These are phyloP conservation scores for Ostrea edulis DNA, from an alignment of 1,140 invertebrate species.

Conservation along the genomic window DNA sequence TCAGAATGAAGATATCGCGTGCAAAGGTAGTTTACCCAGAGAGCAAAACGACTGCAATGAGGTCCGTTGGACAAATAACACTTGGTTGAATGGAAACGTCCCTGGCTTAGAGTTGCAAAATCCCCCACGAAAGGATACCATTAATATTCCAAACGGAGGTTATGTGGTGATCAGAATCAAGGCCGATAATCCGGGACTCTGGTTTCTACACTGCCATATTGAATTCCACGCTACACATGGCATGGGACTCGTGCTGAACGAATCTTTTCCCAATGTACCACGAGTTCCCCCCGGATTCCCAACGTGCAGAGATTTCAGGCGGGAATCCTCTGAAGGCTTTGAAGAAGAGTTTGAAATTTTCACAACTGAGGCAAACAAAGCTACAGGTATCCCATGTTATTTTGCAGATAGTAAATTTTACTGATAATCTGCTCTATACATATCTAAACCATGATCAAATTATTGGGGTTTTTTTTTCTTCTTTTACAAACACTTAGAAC, in stretches of 20 bases:
- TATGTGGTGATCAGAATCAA: slow-evolving; percentile 86
- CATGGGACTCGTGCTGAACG: slow-evolving; percentile 73
- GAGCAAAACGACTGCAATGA: slow-evolving; percentile 67
- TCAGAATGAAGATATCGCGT: slow-evolving; percentile 66
- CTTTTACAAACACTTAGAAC: neutral
- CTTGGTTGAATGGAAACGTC: slow-evolving; percentile 66
- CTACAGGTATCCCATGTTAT: neutral
- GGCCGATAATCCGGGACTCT: slow-evolving; percentile 85
- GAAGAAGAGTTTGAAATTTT: neutral
- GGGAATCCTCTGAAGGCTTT: neutral
- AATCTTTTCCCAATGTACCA: slow-evolving; percentile 62
- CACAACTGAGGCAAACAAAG: neutral
- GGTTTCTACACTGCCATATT: slow-evolving; percentile 76
- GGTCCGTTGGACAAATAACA: slow-evolving; percentile 64
- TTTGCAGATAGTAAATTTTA: neutral
- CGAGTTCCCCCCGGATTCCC: slow-evolving; percentile 48
- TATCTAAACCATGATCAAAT: neutral
- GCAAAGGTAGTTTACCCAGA: slow-evolving; percentile 53
- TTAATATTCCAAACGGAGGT: slow-evolving; percentile 85
- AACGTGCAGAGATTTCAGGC: neutral
- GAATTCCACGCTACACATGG: slow-evolving; percentile 69
- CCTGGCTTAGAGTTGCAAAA: slow-evolving; percentile 78
- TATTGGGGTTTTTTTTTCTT: neutral
- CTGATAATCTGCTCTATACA: neutral
- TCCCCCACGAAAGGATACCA: slow-evolving; percentile 86